Evolutionary conservation across 1,140 invertebrate species (phyloP).

Genomic region (Oncopodura yosiiana): DNA sequence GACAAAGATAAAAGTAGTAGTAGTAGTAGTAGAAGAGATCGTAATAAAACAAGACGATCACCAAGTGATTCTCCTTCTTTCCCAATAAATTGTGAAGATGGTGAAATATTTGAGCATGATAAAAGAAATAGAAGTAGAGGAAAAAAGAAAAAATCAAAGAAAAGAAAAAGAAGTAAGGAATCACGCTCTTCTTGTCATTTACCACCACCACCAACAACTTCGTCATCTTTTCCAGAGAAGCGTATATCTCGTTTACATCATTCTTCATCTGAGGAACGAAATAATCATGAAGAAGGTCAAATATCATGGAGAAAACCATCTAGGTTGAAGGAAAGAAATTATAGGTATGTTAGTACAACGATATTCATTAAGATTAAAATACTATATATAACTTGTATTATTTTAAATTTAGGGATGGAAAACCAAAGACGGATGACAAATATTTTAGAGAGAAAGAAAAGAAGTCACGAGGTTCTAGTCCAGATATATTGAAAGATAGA

Average conservation of each 20-base stretch:
- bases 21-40: neutral
- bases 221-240: slow-evolving; percentile 25
- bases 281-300: slow-evolving; percentile 26
- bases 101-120: slow-evolving; percentile 46
- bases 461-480: slow-evolving; percentile 14
- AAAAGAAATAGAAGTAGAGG: slow-evolving; percentile 40
- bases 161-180: slow-evolving; percentile 20
- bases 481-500: slow-evolving; percentile 1
- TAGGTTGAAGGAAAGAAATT: slow-evolving; percentile 70
- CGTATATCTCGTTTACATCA: slow-evolving; percentile 29
- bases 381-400: neutral
- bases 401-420: slow-evolving; percentile 49
- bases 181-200: slow-evolving; percentile 2
- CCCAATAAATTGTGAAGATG: slow-evolving; percentile 43
- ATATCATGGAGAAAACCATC: slow-evolving; percentile 69
- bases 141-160: slow-evolving; percentile 31
- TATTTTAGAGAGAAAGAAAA: slow-evolving; percentile 33
- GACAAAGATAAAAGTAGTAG: neutral
- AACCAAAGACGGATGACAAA: slow-evolving; percentile 37
- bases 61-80: too few species aligned
- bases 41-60: slow-evolving; percentile 6
- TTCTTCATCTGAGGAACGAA: slow-evolving; percentile 14
- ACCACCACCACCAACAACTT: neutral
- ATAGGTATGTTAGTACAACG: slow-evolving; percentile 40
- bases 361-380: neutral